These are phyloP conservation scores for Eupelmus urozonus DNA, from an alignment of 2,888 invertebrate species.

Conservation along the genomic window DNA sequence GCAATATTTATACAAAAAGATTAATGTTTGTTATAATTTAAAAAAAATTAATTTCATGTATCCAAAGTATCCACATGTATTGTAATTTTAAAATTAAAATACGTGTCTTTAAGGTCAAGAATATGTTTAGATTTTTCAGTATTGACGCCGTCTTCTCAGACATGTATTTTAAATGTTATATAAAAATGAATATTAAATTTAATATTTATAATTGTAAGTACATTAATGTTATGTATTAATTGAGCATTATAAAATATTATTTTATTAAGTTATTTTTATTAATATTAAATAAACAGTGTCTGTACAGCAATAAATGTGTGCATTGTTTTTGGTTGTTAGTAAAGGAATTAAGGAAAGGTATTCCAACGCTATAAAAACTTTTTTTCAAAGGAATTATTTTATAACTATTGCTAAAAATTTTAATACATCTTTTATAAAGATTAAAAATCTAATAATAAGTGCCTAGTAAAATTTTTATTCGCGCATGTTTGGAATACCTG, in stretches of 20 bases:
- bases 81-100: conserved; percentile 29
- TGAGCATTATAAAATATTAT: conserved; percentile 38
- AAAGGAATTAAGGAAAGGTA: conserved; percentile 10
- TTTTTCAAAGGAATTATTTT: too few relatives aligned
- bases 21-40: not conserved
- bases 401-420: not conserved
- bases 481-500: conserved; percentile 1
- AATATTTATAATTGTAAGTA: conserved; percentile 19
- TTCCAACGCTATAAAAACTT: conserved; percentile 12
- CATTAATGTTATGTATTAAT: conserved; percentile 18
- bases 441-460: too few relatives aligned
- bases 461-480: not conserved
- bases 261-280: conserved; percentile 30
- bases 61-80: conserved; percentile 40
- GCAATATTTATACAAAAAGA: not conserved
- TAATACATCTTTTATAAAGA: conserved; percentile 10
- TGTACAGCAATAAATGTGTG: conserved; percentile 26
- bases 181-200: too few relatives aligned
- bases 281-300: conserved; percentile 28
- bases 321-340: conserved; percentile 39
- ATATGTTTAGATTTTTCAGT: not conserved
- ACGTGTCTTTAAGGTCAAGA: conserved; percentile 11
- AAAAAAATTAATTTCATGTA: conserved; percentile 27
- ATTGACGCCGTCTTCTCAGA: too few relatives aligned
- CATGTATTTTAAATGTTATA: conserved; percentile 24